These are phyloP conservation scores for Ascaphus truei DNA, from an alignment of 2,113 vertebrate genomes.

Conservation along the genomic window DNA sequence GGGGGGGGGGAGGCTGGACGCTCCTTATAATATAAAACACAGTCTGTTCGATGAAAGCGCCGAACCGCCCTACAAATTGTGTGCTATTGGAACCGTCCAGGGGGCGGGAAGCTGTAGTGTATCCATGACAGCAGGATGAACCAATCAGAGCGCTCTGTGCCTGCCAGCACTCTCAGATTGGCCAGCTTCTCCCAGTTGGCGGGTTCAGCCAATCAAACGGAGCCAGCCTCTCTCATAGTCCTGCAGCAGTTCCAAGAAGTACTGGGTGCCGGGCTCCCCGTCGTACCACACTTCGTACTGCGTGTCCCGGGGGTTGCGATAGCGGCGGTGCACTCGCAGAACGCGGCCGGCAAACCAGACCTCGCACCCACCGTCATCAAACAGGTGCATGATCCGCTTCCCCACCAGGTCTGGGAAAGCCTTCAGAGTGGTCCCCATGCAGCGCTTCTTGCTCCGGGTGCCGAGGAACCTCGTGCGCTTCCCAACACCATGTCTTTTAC, in stretches of 20 bases:
- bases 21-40: too few relatives aligned
- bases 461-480: neutral
- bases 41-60: too few relatives aligned
- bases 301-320: slow-evolving; percentile 61
- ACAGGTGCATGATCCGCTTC: slow-evolving; percentile 69
- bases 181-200: neutral
- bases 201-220: slow-evolving; percentile 61
- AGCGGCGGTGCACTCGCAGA: slow-evolving; percentile 54
- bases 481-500: neutral
- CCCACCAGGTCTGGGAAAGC: slow-evolving; percentile 71
- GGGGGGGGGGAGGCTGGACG: too few relatives aligned
- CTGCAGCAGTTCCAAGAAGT: slow-evolving; percentile 67
- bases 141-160: too few relatives aligned
- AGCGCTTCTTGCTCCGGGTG: neutral
- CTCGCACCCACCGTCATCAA: slow-evolving; percentile 73
- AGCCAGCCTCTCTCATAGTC: slow-evolving; percentile 72
- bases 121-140: neutral
- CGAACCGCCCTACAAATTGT: too few relatives aligned
- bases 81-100: too few relatives aligned
- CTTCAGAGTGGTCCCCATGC: slow-evolving; percentile 28
- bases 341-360: slow-evolving; percentile 70
- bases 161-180: too few relatives aligned
- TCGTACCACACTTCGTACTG: slow-evolving; percentile 72
- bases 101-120: neutral
- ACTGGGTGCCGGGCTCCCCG: slow-evolving; percentile 74